Evolutionary conservation across 2,888 invertebrate species (phyloP).

Genomic region (Hirtodrosophila duncani): DNA sequence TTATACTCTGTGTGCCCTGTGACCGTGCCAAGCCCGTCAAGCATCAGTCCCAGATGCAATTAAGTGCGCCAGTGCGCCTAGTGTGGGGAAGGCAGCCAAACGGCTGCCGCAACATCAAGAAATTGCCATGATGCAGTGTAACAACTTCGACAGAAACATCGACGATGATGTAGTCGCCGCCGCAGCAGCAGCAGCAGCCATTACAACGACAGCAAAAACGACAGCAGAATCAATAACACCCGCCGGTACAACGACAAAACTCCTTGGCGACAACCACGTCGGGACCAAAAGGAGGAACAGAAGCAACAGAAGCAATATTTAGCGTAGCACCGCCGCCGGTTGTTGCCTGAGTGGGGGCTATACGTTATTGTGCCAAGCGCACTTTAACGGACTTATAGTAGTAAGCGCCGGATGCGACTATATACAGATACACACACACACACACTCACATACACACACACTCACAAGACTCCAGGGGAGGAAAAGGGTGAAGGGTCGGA

Average conservation of each 20-base stretch:
- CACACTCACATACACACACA: conserved; percentile 3
- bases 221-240: conserved; percentile 2
- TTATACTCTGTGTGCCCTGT: conserved; percentile 82
- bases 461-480: too few species aligned
- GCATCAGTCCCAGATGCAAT: conserved; percentile 46
- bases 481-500: too few species aligned
- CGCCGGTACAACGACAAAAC: conserved; percentile 10
- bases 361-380: conserved; percentile 75
- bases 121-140: conserved; percentile 47
- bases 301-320: conserved; percentile 15
- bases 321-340: conserved; percentile 70
- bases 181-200: neutral
- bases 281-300: neutral
- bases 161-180: conserved; percentile 9
- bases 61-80: too few species aligned
- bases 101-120: conserved; percentile 32
- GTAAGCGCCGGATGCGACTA: conserved; percentile 42
- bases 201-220: neutral
- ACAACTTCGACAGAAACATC: conserved; percentile 22
- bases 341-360: conserved; percentile 77
- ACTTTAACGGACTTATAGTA: conserved; percentile 73
- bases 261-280: conserved; percentile 8
- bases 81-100: conserved; percentile 29
- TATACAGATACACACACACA: neutral
- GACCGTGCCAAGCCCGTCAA: conserved; percentile 68